Percentiles rank a stretch among this genome's conserved stretches.
Conservation (phyloP, 1,140 invertebrate species). For the Chrysopa pallens region DNA sequence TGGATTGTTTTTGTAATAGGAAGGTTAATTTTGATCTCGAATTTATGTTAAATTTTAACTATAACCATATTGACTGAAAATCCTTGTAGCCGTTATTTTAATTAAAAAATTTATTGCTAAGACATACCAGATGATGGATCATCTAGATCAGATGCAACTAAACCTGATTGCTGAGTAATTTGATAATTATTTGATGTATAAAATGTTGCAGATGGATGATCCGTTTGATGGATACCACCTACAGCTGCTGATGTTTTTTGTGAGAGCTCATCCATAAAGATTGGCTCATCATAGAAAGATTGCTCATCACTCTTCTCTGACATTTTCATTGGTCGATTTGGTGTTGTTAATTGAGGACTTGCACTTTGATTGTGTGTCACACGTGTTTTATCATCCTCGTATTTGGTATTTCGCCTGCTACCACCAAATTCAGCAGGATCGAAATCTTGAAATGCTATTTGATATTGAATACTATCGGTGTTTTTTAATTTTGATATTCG, state of each 20-base stretch:
- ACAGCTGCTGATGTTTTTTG: not conserved
- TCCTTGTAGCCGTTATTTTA: too few relatives aligned
- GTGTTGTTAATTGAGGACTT: not conserved
- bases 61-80: too few relatives aligned
- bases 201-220: too few relatives aligned
- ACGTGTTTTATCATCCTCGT: not conserved
- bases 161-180: too few relatives aligned
- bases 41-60: too few relatives aligned
- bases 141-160: conserved; percentile 16
- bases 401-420: not conserved
- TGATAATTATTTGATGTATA: too few relatives aligned
- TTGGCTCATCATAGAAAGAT: not conserved
- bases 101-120: conserved; percentile 15
- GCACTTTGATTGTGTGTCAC: not conserved
- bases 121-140: conserved; percentile 28
- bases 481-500: conserved; percentile 32
- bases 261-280: not conserved
- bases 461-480: conserved; percentile 20
- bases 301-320: not conserved
- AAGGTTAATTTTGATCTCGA: too few relatives aligned
- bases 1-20: too few relatives aligned
- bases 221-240: too few relatives aligned
- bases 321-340: not conserved
- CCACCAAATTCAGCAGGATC: conserved; percentile 8
- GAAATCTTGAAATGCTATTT: conserved; percentile 17